phyloP scores from a whole-genome alignment of 2,888 invertebrate genomes.

The Drosophila melanosoma region DNA sequence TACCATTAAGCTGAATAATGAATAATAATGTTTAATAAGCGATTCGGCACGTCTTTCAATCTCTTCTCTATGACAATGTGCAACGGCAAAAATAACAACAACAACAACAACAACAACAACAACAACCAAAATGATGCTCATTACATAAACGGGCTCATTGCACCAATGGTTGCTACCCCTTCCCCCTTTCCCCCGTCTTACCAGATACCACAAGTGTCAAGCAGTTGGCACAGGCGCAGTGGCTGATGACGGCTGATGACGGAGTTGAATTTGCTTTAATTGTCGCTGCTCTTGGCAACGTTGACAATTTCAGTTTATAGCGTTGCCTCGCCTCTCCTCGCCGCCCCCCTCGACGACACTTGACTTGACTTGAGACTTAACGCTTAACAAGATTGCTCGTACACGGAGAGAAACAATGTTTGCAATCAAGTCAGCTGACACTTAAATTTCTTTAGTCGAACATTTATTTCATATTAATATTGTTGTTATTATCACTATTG shows the following conservation, averaged over 20 bases:
- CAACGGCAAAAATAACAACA: slow-evolving; percentile 5
- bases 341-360: neutral
- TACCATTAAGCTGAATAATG: slow-evolving; percentile 43
- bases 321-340: neutral
- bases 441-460: neutral
- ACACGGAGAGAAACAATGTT: neutral
- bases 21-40: slow-evolving; percentile 67
- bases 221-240: slow-evolving; percentile 33
- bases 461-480: neutral
- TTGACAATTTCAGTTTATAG: slow-evolving; percentile 55
- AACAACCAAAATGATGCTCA: slow-evolving; percentile 45
- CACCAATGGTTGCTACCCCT: slow-evolving; percentile 44
- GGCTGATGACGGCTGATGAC: slow-evolving; percentile 33
- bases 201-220: slow-evolving; percentile 11
- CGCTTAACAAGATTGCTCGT: slow-evolving; percentile 65
- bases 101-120: slow-evolving; percentile 3
- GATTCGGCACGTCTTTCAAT: slow-evolving; percentile 4
- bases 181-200: neutral
- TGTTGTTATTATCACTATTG: neutral
- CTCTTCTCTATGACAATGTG: slow-evolving; percentile 20
- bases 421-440: neutral
- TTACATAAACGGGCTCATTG: slow-evolving; percentile 67
- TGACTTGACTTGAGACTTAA: slow-evolving; percentile 39
- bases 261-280: slow-evolving; percentile 68
- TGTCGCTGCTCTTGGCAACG: slow-evolving; percentile 57